Evolutionary conservation across 2,888 invertebrate genomes (phyloP).

Genomic region (Idaea straminata): DNA sequence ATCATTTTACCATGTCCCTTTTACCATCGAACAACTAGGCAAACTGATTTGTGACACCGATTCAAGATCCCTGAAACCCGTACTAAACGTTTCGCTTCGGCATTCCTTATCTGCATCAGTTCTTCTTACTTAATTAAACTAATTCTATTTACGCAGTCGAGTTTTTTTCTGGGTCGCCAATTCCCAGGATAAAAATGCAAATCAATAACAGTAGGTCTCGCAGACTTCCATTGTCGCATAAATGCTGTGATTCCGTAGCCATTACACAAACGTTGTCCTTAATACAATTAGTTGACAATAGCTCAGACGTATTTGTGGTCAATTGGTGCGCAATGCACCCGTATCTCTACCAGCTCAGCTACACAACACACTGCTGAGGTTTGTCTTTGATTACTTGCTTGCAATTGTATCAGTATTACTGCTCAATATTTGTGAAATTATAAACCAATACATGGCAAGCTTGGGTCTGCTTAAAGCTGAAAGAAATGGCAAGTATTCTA

Average conservation of each 20-base stretch:
- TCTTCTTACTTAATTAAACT: background rate
- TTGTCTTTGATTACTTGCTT: background rate
- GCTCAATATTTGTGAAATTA: background rate
- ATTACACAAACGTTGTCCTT: constrained; percentile 10
- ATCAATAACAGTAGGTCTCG: background rate
- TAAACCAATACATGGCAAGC: constrained; percentile 17
- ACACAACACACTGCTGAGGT: background rate
- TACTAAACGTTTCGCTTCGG: too few relatives aligned
- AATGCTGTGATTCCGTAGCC: background rate
- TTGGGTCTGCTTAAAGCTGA: too few relatives aligned
- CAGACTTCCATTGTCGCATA: background rate
- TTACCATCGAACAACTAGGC: too few relatives aligned
- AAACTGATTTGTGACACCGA: too few relatives aligned
- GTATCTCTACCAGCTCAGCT: constrained; percentile 15
- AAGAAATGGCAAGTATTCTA: too few relatives aligned
- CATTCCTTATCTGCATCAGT: too few relatives aligned
- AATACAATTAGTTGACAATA: constrained; percentile 30
- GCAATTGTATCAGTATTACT: background rate
- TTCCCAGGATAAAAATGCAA: background rate
- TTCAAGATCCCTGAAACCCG: too few relatives aligned
- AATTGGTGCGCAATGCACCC: constrained; percentile 33
- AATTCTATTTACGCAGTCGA: background rate
- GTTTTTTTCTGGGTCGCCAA: background rate
- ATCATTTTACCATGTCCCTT: too few relatives aligned
- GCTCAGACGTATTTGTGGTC: constrained; percentile 13